A percentile compares a stretch with the other conserved stretches of the same genome.
Conservation (phyloP, 2,113 vertebrate genomes). For the Ammodytes marinus region DNA sequence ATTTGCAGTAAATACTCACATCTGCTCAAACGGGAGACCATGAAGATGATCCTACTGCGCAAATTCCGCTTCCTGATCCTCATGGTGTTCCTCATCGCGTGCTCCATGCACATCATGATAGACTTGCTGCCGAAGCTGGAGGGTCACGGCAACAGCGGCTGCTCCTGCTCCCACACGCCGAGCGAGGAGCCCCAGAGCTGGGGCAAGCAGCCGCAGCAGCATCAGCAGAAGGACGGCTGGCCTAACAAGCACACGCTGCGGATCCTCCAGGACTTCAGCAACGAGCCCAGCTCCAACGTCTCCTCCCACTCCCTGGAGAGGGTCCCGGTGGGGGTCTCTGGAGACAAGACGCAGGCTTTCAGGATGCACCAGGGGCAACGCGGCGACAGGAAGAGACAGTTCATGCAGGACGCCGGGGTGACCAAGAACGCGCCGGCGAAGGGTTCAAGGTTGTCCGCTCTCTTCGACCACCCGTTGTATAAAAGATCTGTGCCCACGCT, state of each 20-base stretch:
- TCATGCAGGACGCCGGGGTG: slow-evolving; percentile 65
- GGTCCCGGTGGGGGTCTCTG: slow-evolving; percentile 51
- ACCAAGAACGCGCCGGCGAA: slow-evolving; percentile 48
- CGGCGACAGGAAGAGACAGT: slow-evolving; percentile 72
- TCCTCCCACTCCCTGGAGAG: slow-evolving; percentile 90
- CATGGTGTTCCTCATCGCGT: slow-evolving; percentile 92
- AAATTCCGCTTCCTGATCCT: slow-evolving; percentile 94
- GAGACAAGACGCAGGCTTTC: slow-evolving; percentile 71
- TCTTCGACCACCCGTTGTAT: slow-evolving; percentile 92
- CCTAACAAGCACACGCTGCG: slow-evolving; percentile 94
- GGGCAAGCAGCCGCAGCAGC: slow-evolving; percentile 69
- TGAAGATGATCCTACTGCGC: slow-evolving; percentile 94
- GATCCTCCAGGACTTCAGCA: slow-evolving; percentile 95
- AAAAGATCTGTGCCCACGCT: slow-evolving; percentile 83
- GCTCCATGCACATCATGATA: slow-evolving; percentile 95
- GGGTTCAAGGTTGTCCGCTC: slow-evolving; percentile 85
- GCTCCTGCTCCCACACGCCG: slow-evolving; percentile 88
- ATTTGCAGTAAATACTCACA: slow-evolving; percentile 82
- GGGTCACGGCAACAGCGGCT: slow-evolving; percentile 82
- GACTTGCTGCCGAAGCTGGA: slow-evolving; percentile 95
- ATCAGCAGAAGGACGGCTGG: slow-evolving; percentile 76
- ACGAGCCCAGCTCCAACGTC: slow-evolving; percentile 92
- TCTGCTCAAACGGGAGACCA: slow-evolving; percentile 80
- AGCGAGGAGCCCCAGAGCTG: slow-evolving; percentile 83
- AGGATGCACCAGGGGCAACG: slow-evolving; percentile 63